Base-by-base conservation (phyloP, 2,888 invertebrate genomes). In the Gryllus longicercus region DNA sequence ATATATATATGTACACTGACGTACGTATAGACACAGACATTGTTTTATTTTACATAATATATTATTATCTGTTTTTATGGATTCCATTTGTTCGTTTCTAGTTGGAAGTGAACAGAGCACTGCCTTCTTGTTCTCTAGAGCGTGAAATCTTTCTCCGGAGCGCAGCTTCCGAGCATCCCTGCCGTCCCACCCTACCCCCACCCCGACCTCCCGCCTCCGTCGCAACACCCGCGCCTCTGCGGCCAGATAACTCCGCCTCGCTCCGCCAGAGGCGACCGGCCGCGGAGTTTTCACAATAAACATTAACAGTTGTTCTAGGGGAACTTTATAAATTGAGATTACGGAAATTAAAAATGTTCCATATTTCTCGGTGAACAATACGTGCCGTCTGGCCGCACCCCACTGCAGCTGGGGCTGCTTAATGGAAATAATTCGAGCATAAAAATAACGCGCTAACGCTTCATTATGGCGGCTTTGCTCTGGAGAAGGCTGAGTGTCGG, bases 301-400 rank as follows among this genome's bases (percentile, higher is more conserved):
- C 63, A 63, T 63, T 63, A 63, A 63, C 63, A 63, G 63, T 63
- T 63, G 63, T 63, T 63, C n/a, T n/a, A 63, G 63, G 63, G 63
- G 16, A 63, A 63, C 63, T 63, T 63, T 63, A 63, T 63, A 63
- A 63, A 63, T 63, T 63, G 63, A 63, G 63, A 63, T 63, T 63
- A 63, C 63, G 63, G n/a, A 63, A 63, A 63, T 63, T 63, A 63
- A 63, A 63, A 63, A 63, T 63, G 63, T 63, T 63, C 63, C 63
- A 63, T 63, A 63, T 63, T 63, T 63, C 63, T 63, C 63, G 63
- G 63, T 18, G 63, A 63, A 63, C 63, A 63, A 63, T 63, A 63
- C 16, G 63, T 4, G 63, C 12, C 63, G 63, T 12, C 14, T 11
- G 63, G 63, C 63, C 12, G n/a, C 16, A 11, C 63, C n/a, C n/a